Evolutionary conservation across 2,797 vertebrate species (phyloP), one percentile per base, ranked within the genome.

Genomic region (Galago senegalensis): DNA sequence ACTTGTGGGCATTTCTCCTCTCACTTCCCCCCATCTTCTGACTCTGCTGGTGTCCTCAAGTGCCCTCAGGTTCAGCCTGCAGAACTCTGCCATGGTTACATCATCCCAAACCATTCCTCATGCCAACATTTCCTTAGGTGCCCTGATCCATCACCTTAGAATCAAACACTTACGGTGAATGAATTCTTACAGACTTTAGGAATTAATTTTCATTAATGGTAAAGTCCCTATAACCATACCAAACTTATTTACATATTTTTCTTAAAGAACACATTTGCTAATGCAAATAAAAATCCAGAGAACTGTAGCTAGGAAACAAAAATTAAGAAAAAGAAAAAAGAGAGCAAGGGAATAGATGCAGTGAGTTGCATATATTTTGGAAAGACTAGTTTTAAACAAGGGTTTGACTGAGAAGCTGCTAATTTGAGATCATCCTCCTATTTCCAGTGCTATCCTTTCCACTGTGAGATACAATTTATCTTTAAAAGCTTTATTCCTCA

Each of bases 381-480:
- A 49, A 46, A 72, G 12, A 10, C 46, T 67, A 63, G n/a, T 86
- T 83, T 85, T 84, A 61, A 80, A 9, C 20, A 49, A 73, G 2
- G 20, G 31, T 10, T 40, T 77, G 46, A 49, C 10, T 63, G 79
- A 60, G 31, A 77, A 91, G 34, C 21, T 93, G 21, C 27, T 53
- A 80, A 89, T 10, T 14, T 80, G 43, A 88, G 88, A 91, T 73
- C n/a, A 65, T 65, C 25, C 58, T 82, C 13, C 58, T 94, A 92
- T 75, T 85, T 75, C 27, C 10, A 46, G 37, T 16, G 46, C 34
- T 77, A 56, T 81, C 3, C 31, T 86, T 87, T 72, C 43, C 60
- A 34, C 7, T n/a, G 34, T 81, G 43, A 60, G 90, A 72, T 70
- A 8, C 2, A 13, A 37, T 34, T 5, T 65, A 83, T 29, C 63